Evolutionary conservation across 2,888 invertebrate species (phyloP).

Genomic region (Nycteola revayana): DNA sequence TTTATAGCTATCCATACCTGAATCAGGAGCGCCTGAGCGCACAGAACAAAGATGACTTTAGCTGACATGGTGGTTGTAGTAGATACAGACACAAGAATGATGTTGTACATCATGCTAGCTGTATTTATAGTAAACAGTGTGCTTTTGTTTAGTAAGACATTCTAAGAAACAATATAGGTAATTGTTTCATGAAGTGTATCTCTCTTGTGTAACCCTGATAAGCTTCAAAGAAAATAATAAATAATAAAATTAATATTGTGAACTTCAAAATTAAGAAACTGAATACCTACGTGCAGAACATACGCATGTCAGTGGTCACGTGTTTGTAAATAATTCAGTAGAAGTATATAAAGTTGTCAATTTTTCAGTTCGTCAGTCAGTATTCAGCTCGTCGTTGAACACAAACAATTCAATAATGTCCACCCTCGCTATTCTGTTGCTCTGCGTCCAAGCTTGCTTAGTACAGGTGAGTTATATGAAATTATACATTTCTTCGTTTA

Average conservation of each 20-base stretch:
- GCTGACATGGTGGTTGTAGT: slow-evolving; percentile 12
- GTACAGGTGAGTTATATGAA: slow-evolving; percentile 7
- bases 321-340: too few relatives aligned
- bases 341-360: not conserved
- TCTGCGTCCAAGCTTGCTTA: slow-evolving; percentile 20
- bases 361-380: slow-evolving; percentile 7
- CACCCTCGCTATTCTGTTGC: slow-evolving; percentile 17
- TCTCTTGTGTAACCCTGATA: too few relatives aligned
- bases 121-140: not conserved
- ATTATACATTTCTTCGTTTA: too few relatives aligned
- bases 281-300: not conserved
- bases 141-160: slow-evolving; percentile 2
- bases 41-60: slow-evolving; percentile 10
- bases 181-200: too few relatives aligned
- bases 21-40: slow-evolving; percentile 16
- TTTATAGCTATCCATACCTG: slow-evolving; percentile 9
- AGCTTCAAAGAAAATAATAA: too few relatives aligned
- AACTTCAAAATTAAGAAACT: not conserved
- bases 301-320: not conserved
- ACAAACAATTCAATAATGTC: slow-evolving; percentile 11
- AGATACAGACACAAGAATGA: slow-evolving; percentile 9
- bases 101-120: too few relatives aligned
- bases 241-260: too few relatives aligned
- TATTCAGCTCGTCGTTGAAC: slow-evolving; percentile 11
- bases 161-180: too few relatives aligned